These are phyloP conservation scores for Hydrocynus forskahlii DNA, from an alignment of 2,797 vertebrate species.

Conservation along the genomic window DNA sequence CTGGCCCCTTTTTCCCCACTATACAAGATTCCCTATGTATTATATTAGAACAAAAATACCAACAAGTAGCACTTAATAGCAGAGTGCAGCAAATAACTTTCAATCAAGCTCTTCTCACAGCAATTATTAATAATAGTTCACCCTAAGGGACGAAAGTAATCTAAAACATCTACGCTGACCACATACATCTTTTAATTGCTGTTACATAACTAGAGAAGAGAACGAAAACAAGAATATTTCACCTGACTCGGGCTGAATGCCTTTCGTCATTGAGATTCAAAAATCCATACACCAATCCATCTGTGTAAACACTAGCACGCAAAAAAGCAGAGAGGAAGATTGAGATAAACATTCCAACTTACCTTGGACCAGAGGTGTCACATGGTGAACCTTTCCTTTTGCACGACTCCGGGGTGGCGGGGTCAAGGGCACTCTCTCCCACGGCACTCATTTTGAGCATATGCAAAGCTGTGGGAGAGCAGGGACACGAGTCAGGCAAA, in stretches of 20 bases:
- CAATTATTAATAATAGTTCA: neutral
- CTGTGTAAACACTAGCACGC: neutral
- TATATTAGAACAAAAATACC: no score
- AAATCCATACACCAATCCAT: neutral
- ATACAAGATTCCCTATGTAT: no score
- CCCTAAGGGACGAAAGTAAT: neutral
- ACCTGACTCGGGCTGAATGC: neutral
- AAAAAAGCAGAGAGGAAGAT: neutral
- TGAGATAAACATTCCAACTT: constrained; percentile 33
- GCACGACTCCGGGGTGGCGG: constrained; percentile 85
- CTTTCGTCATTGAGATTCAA: neutral
- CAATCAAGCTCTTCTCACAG: no score
- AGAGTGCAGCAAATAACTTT: no score
- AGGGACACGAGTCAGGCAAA: neutral
- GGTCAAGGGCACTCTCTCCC: constrained; percentile 90
- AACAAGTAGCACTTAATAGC: no score
- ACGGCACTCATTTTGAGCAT: constrained; percentile 93
- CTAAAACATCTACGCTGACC: neutral
- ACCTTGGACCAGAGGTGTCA: constrained; percentile 91
- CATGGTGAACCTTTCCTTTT: constrained; percentile 94
- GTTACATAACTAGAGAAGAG: neutral
- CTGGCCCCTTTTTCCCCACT: neutral
- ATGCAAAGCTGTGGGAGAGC: constrained; percentile 78
- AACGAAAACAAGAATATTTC: neutral
- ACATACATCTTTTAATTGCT: neutral